Evolutionary conservation across 2,113 vertebrate species (phyloP).

Genomic region (Rattus norvegicus): DNA sequence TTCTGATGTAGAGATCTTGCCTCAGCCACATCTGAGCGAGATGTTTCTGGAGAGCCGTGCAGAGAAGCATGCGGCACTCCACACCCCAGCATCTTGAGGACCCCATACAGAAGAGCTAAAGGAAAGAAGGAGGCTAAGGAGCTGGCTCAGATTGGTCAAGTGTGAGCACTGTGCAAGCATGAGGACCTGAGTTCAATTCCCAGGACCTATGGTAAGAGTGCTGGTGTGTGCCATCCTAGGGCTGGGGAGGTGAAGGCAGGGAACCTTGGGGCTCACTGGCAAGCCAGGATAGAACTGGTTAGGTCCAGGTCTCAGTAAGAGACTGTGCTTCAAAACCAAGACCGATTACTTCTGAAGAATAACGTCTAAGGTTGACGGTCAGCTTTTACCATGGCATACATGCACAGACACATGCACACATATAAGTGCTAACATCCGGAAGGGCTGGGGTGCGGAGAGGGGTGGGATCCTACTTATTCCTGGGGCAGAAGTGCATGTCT

Average conservation of each 20-base stretch:
- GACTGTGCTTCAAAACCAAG: not conserved
- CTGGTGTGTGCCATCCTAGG: not conserved
- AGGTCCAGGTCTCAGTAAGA: not conserved
- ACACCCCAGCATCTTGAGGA: not conserved
- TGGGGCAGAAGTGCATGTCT: not conserved
- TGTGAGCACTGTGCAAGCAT: not conserved
- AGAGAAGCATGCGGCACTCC: not conserved
- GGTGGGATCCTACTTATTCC: not conserved
- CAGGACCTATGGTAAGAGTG: not conserved
- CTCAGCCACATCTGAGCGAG: not conserved
- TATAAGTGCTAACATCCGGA: not conserved
- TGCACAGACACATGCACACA: not conserved
- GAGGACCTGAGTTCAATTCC: not conserved
- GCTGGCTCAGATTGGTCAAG: not conserved
- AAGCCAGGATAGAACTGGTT: not conserved
- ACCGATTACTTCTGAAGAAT: not conserved
- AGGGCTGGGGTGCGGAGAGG: not conserved
- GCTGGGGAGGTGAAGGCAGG: not conserved
- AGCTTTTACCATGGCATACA: not conserved
- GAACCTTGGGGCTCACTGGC: no score
- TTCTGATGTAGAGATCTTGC: slow-evolving; percentile 51
- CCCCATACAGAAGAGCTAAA: not conserved
- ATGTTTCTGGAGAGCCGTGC: not conserved
- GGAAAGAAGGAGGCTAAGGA: not conserved
- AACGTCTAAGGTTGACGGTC: not conserved